Conservation (phyloP, 2,888 invertebrate species). For the Phanerotoma sp. region DNA sequence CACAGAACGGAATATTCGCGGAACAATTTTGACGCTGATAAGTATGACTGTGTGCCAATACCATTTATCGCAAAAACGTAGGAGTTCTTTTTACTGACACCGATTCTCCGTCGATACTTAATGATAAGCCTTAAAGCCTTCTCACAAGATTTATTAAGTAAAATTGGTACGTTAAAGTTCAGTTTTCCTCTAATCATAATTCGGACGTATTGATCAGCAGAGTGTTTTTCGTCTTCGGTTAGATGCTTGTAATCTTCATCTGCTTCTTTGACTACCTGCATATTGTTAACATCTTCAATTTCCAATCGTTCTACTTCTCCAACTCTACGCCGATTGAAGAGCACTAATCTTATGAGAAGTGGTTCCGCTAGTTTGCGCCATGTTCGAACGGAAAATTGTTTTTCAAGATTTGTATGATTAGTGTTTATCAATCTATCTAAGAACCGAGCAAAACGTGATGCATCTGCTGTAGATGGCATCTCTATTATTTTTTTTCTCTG, state of each 20-base stretch:
- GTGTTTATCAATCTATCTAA: slow-evolving; percentile 14
- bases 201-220: slow-evolving; percentile 7
- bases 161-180: slow-evolving; percentile 13
- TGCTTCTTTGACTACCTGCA: slow-evolving; percentile 17
- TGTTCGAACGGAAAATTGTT: slow-evolving; percentile 4
- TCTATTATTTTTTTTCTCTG: slow-evolving; percentile 15
- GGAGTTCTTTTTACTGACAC: too few relatives aligned
- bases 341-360: slow-evolving; percentile 13
- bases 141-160: slow-evolving; percentile 18
- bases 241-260: slow-evolving; percentile 21
- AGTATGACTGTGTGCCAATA: too few relatives aligned
- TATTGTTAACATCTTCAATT: slow-evolving; percentile 24
- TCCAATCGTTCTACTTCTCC: slow-evolving; percentile 10
- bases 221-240: slow-evolving; percentile 10
- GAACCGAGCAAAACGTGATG: slow-evolving; percentile 15
- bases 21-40: too few relatives aligned
- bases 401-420: slow-evolving; percentile 5
- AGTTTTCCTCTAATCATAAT: slow-evolving; percentile 25
- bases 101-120: too few relatives aligned
- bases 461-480: slow-evolving; percentile 23
- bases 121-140: too few relatives aligned
- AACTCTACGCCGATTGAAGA: slow-evolving; percentile 29
- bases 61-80: too few relatives aligned
- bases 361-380: slow-evolving; percentile 21
- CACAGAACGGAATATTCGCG: too few relatives aligned